These are phyloP conservation scores for Pseudomyrmex cubaensis DNA, from an alignment of 1,140 invertebrate genomes.

Conservation along the genomic window DNA sequence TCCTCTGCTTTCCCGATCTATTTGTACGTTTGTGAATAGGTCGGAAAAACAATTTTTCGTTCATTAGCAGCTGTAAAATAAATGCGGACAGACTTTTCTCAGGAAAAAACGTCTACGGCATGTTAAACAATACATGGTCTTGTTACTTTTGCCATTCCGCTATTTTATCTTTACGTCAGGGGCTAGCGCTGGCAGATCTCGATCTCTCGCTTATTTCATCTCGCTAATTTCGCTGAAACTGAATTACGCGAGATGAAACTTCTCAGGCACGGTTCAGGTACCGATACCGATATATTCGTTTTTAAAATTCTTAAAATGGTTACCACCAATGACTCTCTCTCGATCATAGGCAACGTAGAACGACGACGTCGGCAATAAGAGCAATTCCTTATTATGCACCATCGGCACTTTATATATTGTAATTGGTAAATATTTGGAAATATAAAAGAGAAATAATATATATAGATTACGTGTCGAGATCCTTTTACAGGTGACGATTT, in stretches of 20 bases:
- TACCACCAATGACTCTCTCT: neutral
- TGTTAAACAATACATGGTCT: conserved; percentile 21
- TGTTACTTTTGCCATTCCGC: neutral
- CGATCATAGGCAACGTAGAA: conserved; percentile 6
- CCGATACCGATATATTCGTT: neutral
- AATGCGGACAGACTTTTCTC: neutral
- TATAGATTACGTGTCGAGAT: neutral
- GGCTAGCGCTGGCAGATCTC: neutral
- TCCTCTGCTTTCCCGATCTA: neutral
- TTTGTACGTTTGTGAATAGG: neutral
- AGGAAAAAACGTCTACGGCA: neutral
- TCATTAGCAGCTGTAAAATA: conserved; percentile 25
- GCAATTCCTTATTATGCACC: conserved; percentile 1
- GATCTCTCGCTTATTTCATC: neutral
- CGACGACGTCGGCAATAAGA: neutral
- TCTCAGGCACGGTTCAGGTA: conserved; percentile 21
- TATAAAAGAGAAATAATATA: conserved; percentile 12
- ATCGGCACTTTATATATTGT: neutral
- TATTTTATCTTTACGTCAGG: conserved; percentile 6
- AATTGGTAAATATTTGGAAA: conserved; percentile 15
- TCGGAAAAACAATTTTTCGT: neutral
- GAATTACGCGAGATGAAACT: neutral
- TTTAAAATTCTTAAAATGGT: neutral
- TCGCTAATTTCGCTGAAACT: neutral
- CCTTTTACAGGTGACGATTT: neutral